Evolutionary conservation across 2,888 invertebrate genomes (phyloP).

Genomic region (Cephonodes hylas): DNA sequence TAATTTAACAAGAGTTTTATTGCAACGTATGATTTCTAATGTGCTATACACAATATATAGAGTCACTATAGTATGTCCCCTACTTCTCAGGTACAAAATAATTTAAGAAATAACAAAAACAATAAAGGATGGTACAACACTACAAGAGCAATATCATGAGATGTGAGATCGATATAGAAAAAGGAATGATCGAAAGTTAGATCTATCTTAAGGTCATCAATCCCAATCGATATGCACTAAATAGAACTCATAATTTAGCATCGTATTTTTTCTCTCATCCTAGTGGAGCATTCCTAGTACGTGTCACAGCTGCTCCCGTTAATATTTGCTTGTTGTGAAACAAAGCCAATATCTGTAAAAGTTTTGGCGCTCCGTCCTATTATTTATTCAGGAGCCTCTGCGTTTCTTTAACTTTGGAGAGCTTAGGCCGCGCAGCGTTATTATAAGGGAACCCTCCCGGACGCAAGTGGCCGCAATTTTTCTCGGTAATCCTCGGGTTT

Average conservation of each 20-base stretch:
- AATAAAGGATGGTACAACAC: too few species aligned
- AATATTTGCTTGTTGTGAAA: constrained; percentile 60
- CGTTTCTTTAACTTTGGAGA: constrained; percentile 56
- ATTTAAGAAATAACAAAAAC: too few species aligned
- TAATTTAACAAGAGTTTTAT: too few species aligned
- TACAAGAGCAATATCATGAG: too few species aligned
- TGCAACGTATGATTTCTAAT: too few species aligned
- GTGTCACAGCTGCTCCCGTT: constrained; percentile 56
- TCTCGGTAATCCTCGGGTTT: constrained; percentile 31
- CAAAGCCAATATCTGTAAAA: constrained; percentile 70
- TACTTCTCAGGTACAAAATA: too few species aligned
- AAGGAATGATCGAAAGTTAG: neutral
- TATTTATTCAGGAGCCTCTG: constrained; percentile 66
- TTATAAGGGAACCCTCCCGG: constrained; percentile 38
- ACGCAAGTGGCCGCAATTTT: constrained; percentile 49
- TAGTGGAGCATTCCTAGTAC: constrained; percentile 20
- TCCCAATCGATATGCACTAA: neutral
- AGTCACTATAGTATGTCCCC: too few species aligned
- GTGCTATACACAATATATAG: too few species aligned
- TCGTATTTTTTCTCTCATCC: neutral
- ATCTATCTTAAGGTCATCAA: neutral
- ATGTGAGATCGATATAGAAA: neutral
- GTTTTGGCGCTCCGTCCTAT: constrained; percentile 54
- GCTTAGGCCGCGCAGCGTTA: constrained; percentile 37
- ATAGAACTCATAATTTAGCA: neutral